A percentile compares a stretch with the other conserved stretches of the same genome.
Evolutionary conservation across 2,797 vertebrate genomes (phyloP).

Genomic region (Harpagifer antarcticus): DNA sequence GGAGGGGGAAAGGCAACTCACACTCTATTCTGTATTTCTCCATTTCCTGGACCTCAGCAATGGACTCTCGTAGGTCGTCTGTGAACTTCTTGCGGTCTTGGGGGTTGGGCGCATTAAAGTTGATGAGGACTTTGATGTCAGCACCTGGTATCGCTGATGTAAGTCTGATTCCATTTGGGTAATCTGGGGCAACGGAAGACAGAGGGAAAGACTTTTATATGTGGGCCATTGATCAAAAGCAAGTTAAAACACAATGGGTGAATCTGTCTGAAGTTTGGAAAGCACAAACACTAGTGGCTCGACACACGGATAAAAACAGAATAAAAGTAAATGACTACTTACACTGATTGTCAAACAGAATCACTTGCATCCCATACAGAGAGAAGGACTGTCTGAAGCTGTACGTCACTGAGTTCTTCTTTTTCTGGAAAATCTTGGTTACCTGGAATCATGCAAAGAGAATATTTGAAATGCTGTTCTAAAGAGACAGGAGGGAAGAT

Average conservation of each 20-base stretch:
- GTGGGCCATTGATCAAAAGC: constrained; percentile 46
- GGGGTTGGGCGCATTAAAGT: constrained; percentile 98
- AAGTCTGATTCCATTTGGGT: constrained; percentile 96
- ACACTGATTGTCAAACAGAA: constrained; percentile 98
- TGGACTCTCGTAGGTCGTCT: constrained; percentile 95
- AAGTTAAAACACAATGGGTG: constrained; percentile 34
- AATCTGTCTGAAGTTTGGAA: constrained; percentile 49
- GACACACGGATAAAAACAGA: neutral
- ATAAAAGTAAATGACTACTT: constrained; percentile 72
- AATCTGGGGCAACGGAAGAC: constrained; percentile 85
- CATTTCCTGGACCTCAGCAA: constrained; percentile 99
- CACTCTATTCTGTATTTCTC: constrained; percentile 99
- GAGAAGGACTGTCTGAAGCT: constrained; percentile 99
- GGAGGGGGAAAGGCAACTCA: constrained; percentile 82
- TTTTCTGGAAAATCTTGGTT: constrained; percentile 99
- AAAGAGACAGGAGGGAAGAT: neutral
- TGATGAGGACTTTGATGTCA: constrained; percentile 97
- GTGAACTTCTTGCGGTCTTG: constrained; percentile 99
- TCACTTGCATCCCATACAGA: constrained; percentile 97
- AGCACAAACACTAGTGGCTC: constrained; percentile 51
- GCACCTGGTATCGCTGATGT: constrained; percentile 96
- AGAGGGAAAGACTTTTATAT: constrained; percentile 49
- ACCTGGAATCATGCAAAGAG: constrained; percentile 84
- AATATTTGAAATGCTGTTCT: neutral
- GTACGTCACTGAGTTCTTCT: constrained; percentile 99